phyloP scores from a whole-genome alignment of 2,113 vertebrate species.

The Alectura lathami region DNA sequence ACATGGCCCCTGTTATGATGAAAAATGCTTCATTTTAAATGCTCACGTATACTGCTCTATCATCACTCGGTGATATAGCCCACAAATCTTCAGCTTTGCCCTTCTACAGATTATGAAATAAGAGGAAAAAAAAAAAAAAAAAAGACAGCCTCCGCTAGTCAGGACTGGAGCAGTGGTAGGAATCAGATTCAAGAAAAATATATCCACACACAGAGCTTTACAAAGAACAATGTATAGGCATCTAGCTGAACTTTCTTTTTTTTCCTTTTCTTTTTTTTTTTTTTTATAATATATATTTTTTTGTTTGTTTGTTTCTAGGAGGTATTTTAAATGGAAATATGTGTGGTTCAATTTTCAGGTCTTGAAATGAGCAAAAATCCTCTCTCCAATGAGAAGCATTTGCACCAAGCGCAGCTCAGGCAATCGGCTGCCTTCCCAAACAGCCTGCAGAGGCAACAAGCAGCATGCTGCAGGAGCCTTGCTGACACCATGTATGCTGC shows the following conservation, averaged over 20 bases:
- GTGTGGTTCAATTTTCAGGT: neutral
- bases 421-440: neutral
- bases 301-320: neutral
- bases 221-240: neutral
- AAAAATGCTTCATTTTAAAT: constrained; percentile 67
- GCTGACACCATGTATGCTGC: neutral
- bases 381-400: neutral
- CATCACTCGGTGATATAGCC: constrained; percentile 54
- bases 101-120: constrained; percentile 57
- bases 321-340: neutral
- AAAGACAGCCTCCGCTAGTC: neutral
- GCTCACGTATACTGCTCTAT: constrained; percentile 52
- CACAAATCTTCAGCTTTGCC: constrained; percentile 64
- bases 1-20: constrained; percentile 70
- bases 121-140: neutral
- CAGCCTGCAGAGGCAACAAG: neutral
- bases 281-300: too few relatives aligned
- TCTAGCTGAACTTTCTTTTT: neutral
- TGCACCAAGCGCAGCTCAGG: neutral
- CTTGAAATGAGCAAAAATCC: neutral
- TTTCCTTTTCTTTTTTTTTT: neutral
- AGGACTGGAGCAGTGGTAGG: neutral
- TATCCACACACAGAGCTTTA: neutral
- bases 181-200: neutral
- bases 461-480: neutral